Percentiles rank a stretch among this genome's conserved stretches.
Conservation (phyloP, 2,888 invertebrate genomes). For the Hirtodrosophila alboralis region DNA sequence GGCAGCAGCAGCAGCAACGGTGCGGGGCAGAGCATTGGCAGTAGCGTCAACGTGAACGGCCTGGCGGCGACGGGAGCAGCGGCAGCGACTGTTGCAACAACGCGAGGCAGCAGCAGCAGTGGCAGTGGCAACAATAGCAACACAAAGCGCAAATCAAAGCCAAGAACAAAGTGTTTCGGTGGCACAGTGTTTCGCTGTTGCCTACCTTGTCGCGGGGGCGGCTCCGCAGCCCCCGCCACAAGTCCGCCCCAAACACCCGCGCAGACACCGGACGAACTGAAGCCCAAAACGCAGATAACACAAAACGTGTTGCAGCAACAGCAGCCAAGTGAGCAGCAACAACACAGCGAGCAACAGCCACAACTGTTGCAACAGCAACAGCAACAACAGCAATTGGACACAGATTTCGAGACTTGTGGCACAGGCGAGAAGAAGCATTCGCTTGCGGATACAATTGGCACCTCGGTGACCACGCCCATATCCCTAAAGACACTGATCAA, state of each 20-base stretch:
- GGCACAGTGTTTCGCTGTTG: conserved; percentile 92
- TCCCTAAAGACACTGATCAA: conserved; percentile 81
- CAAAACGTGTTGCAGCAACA: conserved; percentile 13
- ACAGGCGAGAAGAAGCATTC: conserved; percentile 74
- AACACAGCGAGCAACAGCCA: conserved; percentile 31
- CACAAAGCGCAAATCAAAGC: conserved; percentile 81
- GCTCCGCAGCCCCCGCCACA: conserved; percentile 87
- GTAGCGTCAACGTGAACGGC: conserved; percentile 56
- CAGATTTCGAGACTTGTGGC: conserved; percentile 25
- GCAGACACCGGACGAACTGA: conserved; percentile 79
- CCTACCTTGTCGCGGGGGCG: conserved; percentile 93
- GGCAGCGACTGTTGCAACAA: conserved; percentile 33
- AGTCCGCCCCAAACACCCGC: conserved; percentile 85
- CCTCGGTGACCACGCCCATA: conserved; percentile 81
- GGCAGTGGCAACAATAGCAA: conserved; percentile 42
- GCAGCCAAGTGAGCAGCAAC: conserved; percentile 17
- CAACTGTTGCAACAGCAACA: conserved; percentile 40
- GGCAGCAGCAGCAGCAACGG: conserved; percentile 71
- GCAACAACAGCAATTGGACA: conserved; percentile 30
- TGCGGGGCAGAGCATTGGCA: conserved; percentile 44
- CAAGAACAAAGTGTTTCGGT: conserved; percentile 84
- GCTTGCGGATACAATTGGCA: conserved; percentile 79
- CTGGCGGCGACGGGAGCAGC: conserved; percentile 67
- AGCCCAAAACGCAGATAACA: conserved; percentile 29
- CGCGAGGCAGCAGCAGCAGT: conserved; percentile 33